These are phyloP conservation scores for Holocentrus rufus DNA, from an alignment of 2,797 vertebrate genomes.

Conservation along the genomic window DNA sequence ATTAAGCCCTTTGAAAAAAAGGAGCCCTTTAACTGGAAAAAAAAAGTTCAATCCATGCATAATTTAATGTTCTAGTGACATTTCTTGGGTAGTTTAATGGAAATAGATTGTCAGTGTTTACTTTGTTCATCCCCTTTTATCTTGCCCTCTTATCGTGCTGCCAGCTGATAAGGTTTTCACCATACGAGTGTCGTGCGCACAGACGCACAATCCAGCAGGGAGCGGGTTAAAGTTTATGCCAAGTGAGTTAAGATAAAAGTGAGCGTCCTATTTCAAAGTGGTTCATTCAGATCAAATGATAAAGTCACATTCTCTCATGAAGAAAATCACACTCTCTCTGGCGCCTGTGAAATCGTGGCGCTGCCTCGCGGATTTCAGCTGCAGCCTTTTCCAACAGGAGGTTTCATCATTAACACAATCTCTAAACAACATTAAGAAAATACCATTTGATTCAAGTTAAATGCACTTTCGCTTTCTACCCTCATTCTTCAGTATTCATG, in stretches of 20 bases:
- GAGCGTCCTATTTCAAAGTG: not conserved
- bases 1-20: slow-evolving; percentile 16
- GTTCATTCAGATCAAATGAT: not conserved
- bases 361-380: slow-evolving; percentile 13
- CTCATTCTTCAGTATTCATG: slow-evolving; percentile 26
- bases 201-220: slow-evolving; percentile 6
- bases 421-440: slow-evolving; percentile 23
- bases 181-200: slow-evolving; percentile 4
- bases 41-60: not conserved
- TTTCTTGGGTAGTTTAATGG: slow-evolving; percentile 43
- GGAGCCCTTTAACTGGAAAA: slow-evolving; percentile 4
- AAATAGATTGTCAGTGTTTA: slow-evolving; percentile 50
- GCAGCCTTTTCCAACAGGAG: not conserved
- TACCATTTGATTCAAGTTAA: slow-evolving; percentile 24
- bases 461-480: slow-evolving; percentile 2
- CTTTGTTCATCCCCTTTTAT: slow-evolving; percentile 59
- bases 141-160: slow-evolving; percentile 35
- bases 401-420: slow-evolving; percentile 20
- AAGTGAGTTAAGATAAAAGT: no score
- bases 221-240: no score
- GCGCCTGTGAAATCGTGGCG: not conserved
- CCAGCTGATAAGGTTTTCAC: slow-evolving; percentile 43
- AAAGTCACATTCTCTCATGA: slow-evolving; percentile 5
- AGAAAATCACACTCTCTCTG: slow-evolving; percentile 11
- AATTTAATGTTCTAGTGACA: slow-evolving; percentile 40